Evolutionary conservation across 2,888 invertebrate genomes (phyloP).

Genomic region (Drosophila demipolita): DNA sequence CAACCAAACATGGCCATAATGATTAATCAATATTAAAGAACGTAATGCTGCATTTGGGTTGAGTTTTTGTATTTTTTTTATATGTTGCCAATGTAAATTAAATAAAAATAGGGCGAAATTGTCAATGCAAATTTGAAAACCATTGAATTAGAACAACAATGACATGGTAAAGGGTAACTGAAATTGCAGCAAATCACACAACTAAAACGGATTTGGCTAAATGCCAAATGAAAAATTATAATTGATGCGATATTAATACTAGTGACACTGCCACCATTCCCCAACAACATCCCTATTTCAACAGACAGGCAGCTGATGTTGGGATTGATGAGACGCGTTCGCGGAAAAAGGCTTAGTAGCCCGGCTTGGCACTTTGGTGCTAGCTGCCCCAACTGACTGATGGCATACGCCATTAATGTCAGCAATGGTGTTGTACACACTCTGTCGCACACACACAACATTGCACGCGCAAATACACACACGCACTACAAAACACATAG

Average conservation of each 20-base stretch:
- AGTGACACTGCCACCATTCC: constrained; percentile 25
- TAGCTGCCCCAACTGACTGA: constrained; percentile 52
- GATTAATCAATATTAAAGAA: constrained; percentile 68
- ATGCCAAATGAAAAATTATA: constrained; percentile 73
- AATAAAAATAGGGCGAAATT: constrained; percentile 52
- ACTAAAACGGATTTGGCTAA: constrained; percentile 60
- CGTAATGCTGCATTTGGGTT: constrained; percentile 14
- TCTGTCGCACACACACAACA: constrained; percentile 17
- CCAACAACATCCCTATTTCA: not conserved
- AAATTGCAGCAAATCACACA: constrained; percentile 69
- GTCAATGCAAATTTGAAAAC: constrained; percentile 40
- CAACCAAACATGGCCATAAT: constrained; percentile 57
- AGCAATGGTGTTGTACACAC: constrained; percentile 60
- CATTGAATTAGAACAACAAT: constrained; percentile 4
- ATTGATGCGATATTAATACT: constrained; percentile 80
- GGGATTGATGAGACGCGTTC: constrained; percentile 74
- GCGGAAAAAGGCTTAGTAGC: constrained; percentile 73
- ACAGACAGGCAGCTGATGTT: constrained; percentile 40
- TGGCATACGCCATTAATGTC: constrained; percentile 77
- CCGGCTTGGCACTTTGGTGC: constrained; percentile 19
- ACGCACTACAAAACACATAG: constrained; percentile 55
- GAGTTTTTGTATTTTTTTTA: constrained; percentile 6
- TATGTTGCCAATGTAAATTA: constrained; percentile 48
- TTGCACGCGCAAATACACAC: constrained; percentile 8
- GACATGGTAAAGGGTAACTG: not conserved